Evolutionary conservation across 1,140 invertebrate species (phyloP), one percentile per base, ranked within the genome.

Genomic region (Meloidogyne floridensis): DNA sequence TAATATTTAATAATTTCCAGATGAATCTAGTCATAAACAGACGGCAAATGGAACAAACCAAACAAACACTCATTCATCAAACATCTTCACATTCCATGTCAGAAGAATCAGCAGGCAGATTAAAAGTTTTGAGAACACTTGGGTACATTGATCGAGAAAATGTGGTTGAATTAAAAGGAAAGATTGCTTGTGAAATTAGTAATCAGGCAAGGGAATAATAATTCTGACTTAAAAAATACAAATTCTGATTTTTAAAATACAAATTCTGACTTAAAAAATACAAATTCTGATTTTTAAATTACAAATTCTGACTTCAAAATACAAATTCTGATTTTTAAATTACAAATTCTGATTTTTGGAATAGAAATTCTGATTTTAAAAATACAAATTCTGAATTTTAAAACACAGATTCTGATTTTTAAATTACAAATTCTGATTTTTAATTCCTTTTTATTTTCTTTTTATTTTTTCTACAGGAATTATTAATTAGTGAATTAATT

Each of bases 121-220:
- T 97, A 56, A 88, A 94, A 90, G 94, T 98, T n/a, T 90, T 99
- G 1, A 93, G 93, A 86, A 91, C 93, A 83, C 91, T 98, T 10
- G 93, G 91, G 20, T 93, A 93, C 83, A 90, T 93, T 73, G 93
- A 95, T 91, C 90, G 92, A 10, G 92, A 93, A 81, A 93, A 94
- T 92, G 91, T 94, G 93, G 93, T 92, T 20, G 78, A 80, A 77
- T 89, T 96, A 59, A 97, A 98, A 92, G 96, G 96, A 11, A 92
- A 94, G 81, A 96, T 99, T 9, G 97, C 96, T 4, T 95, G 96
- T 88, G 94, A 96, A 90, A 98, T 99, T 93, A 95, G 95, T 18
- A 96, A 94, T 77, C 82, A 87, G 56, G 86, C 84, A 1, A 7
- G 4, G 74, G 15, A 20, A 10, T 75, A 15, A 47, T 10, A 42